Conservation (phyloP, 2,113 vertebrate species). For the Rhea pennata region DNA sequence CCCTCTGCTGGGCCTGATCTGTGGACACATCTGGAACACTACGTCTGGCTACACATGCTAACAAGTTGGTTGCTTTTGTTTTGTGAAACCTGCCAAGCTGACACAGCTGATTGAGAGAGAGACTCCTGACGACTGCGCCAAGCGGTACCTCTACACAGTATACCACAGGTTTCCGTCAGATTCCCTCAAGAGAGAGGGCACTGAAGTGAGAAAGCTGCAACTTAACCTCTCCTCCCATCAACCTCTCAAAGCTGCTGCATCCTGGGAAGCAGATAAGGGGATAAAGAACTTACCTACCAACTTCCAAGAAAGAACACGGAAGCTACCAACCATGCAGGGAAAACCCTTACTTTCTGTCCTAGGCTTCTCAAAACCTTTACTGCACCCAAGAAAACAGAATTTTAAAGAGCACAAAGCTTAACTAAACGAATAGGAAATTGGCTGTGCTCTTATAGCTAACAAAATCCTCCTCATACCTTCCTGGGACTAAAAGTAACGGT, state of each 20-base stretch:
- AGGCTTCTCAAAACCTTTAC: neutral
- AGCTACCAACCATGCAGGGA: neutral
- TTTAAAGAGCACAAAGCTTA: too few relatives aligned
- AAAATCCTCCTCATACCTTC: neutral
- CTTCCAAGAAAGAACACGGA: fast-evolving
- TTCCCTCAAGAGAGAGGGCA: neutral
- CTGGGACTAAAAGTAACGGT: neutral
- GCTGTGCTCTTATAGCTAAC: neutral
- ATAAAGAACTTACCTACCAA: neutral
- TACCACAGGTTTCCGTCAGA: neutral
- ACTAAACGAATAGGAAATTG: neutral
- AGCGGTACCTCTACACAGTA: fast-evolving
- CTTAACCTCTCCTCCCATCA: fast-evolving
- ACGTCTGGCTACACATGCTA: neutral
- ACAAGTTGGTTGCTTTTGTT: neutral
- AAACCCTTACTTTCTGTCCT: neutral
- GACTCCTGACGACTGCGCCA: too few relatives aligned
- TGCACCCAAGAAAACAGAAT: fast-evolving
- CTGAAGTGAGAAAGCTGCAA: fast-evolving
- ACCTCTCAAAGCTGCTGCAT: fast-evolving
- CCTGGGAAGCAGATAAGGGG: fast-evolving
- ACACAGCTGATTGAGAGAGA: neutral
- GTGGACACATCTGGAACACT: too few relatives aligned
- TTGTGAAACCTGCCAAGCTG: neutral
- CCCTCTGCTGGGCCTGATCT: too few relatives aligned